phyloP scores from a whole-genome alignment of 2,888 invertebrate genomes.

The Nephrotoma flavescens region DNA sequence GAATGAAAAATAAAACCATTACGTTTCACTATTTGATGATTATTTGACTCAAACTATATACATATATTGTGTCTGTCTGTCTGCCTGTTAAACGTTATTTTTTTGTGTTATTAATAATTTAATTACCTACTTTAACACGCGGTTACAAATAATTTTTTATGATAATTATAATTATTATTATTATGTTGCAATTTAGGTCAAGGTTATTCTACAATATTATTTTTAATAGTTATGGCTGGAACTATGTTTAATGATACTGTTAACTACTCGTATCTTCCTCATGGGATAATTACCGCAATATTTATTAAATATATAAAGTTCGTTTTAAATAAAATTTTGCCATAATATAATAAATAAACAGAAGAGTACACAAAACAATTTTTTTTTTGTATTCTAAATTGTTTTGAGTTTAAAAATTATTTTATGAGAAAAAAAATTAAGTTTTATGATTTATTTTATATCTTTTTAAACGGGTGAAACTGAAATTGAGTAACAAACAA shows the following conservation, averaged over 20 bases:
- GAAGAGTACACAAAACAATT: not conserved
- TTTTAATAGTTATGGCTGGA: not conserved
- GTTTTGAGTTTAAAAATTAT: slow-evolving; percentile 2
- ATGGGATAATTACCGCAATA: no score
- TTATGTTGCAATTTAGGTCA: not conserved
- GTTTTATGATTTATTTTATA: slow-evolving; percentile 4
- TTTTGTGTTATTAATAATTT: not conserved
- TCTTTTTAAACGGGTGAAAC: slow-evolving; percentile 4
- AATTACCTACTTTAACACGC: not conserved
- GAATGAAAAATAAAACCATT: not conserved
- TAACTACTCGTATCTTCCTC: no score
- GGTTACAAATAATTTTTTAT: not conserved
- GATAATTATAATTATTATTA: not conserved
- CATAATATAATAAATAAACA: not conserved
- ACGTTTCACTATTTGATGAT: not conserved
- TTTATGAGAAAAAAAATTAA: slow-evolving; percentile 4
- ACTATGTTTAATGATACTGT: not conserved
- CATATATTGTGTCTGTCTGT: not conserved
- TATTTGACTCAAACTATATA: not conserved
- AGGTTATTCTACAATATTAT: not conserved
- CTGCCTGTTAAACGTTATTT: not conserved
- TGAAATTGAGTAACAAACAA: slow-evolving; percentile 2
- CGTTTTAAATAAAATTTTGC: not conserved
- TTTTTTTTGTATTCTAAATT: slow-evolving; percentile 1
- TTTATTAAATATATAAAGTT: no score